Percentiles rank a stretch among this genome's conserved stretches.
These are phyloP conservation scores for Myrmecophaga tridactyla DNA, from an alignment of 2,113 vertebrate genomes.

Conservation along the genomic window DNA sequence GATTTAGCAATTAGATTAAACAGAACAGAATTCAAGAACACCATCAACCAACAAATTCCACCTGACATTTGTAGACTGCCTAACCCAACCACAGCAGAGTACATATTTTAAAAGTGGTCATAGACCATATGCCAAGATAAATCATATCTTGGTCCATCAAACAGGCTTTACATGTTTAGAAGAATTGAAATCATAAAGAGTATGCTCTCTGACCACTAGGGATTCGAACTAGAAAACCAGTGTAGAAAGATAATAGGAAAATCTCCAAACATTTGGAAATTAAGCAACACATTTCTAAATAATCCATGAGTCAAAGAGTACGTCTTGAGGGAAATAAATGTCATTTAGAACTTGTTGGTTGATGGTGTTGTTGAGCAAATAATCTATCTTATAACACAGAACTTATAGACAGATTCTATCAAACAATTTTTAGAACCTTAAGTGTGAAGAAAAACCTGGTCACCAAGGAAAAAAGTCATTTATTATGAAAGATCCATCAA, in stretches of 20 bases:
- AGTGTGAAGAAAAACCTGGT: not conserved
- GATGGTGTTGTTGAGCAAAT: not conserved
- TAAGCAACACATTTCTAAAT: no score
- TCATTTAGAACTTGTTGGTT: no score
- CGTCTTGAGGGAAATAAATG: no score
- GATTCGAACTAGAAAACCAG: not conserved
- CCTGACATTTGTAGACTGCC: not conserved
- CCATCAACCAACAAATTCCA: not conserved
- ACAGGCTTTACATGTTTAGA: not conserved
- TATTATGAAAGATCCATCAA: not conserved
- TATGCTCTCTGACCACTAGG: not conserved
- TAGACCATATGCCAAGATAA: no score
- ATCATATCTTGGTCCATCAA: not conserved
- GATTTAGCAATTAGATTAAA: not conserved
- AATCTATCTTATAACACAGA: not conserved
- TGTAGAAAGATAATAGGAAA: not conserved
- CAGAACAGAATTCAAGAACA: no score
- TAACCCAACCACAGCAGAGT: not conserved
- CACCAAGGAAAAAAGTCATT: not conserved
- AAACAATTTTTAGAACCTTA: not conserved
- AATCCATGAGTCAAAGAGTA: no score
- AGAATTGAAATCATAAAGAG: not conserved
- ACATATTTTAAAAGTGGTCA: not conserved
- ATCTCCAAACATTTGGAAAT: not conserved
- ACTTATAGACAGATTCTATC: not conserved